phyloP scores from a whole-genome alignment of 37 sponge, comb jelly and placozoan genomes.

The Amphimedon queenslandica region DNA sequence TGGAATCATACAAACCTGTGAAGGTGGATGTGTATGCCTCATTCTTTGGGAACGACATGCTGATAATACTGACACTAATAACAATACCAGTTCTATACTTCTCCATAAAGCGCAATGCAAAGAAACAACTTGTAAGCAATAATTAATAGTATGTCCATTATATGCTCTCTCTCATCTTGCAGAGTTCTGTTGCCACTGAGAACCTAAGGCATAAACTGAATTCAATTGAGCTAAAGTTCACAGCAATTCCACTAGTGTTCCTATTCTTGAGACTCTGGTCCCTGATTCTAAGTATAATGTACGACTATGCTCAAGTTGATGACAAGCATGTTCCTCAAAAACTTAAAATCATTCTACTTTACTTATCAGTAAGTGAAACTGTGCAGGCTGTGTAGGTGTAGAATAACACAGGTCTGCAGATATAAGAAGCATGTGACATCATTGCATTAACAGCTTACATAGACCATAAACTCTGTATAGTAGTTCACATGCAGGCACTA shows the following conservation, averaged over 20 bases:
- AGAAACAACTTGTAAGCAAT: too few relatives aligned
- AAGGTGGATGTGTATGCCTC: background rate
- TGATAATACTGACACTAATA: conserved; percentile 50
- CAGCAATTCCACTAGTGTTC: conserved; percentile 28
- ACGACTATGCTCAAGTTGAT: conserved; percentile 1
- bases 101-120: conserved; percentile 6
- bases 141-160: too few relatives aligned
- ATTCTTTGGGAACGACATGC: conserved; percentile 50
- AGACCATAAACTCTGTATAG: too few relatives aligned
- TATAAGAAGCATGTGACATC: too few relatives aligned
- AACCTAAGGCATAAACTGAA: conserved; percentile 4
- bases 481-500: too few relatives aligned
- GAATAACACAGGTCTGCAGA: too few relatives aligned
- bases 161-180: too few relatives aligned
- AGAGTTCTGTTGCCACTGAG: background rate
- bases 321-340: background rate
- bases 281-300: conserved; percentile 1
- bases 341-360: background rate
- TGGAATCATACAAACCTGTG: too few relatives aligned
- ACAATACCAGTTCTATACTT: conserved; percentile 47
- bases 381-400: too few relatives aligned
- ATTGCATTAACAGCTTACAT: too few relatives aligned
- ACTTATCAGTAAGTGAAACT: conserved; percentile 35
- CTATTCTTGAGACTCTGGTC: conserved; percentile 21
- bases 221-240: conserved; percentile 26